These are phyloP conservation scores for Zosterops borbonicus DNA, from an alignment of 2,113 vertebrate genomes.

Conservation along the genomic window DNA sequence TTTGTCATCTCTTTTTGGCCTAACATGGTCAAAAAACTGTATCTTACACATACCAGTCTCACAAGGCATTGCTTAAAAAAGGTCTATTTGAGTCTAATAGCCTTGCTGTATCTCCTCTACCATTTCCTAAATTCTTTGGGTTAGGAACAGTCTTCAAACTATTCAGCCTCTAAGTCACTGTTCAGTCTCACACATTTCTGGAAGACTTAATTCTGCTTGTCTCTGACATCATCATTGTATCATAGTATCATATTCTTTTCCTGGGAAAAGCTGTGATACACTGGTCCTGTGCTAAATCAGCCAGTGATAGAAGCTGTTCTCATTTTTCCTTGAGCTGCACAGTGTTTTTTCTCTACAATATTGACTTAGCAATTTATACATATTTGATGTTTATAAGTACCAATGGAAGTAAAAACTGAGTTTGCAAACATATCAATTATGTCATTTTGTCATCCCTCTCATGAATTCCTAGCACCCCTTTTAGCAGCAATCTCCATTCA, in stretches of 20 bases:
- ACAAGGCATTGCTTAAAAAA: not conserved
- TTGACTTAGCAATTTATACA: not conserved
- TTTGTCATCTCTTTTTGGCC: not conserved
- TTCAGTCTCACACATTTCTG: not conserved
- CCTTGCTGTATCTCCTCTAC: not conserved
- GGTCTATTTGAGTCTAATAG: not conserved
- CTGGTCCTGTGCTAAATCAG: not conserved
- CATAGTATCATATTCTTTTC: not conserved
- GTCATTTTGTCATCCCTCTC: fast-evolving
- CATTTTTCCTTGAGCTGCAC: not conserved
- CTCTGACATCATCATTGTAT: not conserved
- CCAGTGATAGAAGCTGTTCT: not conserved
- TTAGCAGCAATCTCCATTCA: not conserved
- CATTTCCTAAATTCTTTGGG: not conserved
- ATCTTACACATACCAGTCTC: not conserved
- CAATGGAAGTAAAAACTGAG: not conserved
- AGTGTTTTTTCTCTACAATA: not conserved
- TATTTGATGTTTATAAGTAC: not conserved
- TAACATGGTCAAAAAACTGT: not conserved
- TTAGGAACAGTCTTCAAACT: not conserved
- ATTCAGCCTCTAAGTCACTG: not conserved
- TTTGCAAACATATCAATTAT: not conserved
- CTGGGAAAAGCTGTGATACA: not conserved
- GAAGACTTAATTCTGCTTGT: not conserved
- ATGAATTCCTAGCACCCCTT: not conserved